These are phyloP conservation scores for Thumatha senex DNA, from an alignment of 2,888 invertebrate genomes.

Conservation along the genomic window DNA sequence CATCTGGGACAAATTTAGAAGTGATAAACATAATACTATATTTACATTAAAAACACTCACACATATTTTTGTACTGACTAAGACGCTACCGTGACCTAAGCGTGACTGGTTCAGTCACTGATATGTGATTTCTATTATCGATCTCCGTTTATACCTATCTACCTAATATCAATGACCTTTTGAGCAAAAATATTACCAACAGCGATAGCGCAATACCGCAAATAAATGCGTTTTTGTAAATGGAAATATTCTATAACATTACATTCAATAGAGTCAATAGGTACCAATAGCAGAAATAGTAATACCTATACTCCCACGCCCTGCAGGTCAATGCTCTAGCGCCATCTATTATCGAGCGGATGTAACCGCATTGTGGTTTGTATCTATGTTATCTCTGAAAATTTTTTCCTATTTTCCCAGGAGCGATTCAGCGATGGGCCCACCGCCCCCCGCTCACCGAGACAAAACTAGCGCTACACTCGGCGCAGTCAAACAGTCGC, in stretches of 20 bases:
- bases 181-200: neutral
- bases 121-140: constrained; percentile 14
- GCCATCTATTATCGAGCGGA: constrained; percentile 72
- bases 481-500: constrained; percentile 65
- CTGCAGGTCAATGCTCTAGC: constrained; percentile 41
- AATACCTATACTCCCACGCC: constrained; percentile 30
- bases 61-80: too few relatives aligned
- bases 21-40: too few relatives aligned
- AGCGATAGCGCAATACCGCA: neutral
- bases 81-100: too few relatives aligned
- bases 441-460: constrained; percentile 68
- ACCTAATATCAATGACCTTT: constrained; percentile 5
- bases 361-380: constrained; percentile 58
- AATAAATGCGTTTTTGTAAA: neutral
- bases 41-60: too few relatives aligned
- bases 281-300: too few relatives aligned
- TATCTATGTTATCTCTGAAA: constrained; percentile 67
- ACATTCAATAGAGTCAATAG: too few relatives aligned
- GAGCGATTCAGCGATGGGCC: constrained; percentile 76
- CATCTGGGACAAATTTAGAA: too few relatives aligned
- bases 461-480: constrained; percentile 65
- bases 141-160: constrained; percentile 1
- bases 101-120: too few relatives aligned
- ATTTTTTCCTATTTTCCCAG: constrained; percentile 77
- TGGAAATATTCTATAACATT: neutral